Percentiles rank a stretch among this genome's conserved stretches.
Evolutionary conservation across 2,888 invertebrate species (phyloP).

Genomic region (Teleogryllus oceanicus): DNA sequence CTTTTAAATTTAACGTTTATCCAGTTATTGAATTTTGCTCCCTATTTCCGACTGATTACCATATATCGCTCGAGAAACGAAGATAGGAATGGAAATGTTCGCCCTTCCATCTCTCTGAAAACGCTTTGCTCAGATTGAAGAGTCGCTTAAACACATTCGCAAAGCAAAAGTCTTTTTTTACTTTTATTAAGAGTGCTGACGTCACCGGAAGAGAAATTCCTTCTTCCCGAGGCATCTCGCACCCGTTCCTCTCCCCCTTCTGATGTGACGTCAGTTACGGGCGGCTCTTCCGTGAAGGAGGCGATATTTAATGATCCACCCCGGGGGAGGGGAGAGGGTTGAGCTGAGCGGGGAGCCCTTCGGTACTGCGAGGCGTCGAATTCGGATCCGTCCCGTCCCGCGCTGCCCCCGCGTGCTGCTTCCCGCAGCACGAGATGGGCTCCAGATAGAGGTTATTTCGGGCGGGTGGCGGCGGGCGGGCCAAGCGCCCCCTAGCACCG

Average conservation of each 20-base stretch:
- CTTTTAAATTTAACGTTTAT: no score
- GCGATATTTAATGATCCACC: conserved; percentile 18
- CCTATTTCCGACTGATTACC: no score
- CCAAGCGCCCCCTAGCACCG: conserved; percentile 18
- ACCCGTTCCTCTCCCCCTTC: neutral
- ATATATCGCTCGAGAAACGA: no score
- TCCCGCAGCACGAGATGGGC: neutral
- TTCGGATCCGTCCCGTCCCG: neutral
- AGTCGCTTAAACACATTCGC: no score
- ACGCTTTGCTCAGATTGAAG: no score
- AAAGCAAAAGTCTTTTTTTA: no score
- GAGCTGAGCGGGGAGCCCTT: neutral
- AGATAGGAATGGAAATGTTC: no score
- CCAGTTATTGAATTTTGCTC: no score
- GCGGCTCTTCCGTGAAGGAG: neutral
- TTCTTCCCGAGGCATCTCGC: neutral
- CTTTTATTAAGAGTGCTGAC: neutral
- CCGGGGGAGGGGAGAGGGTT: neutral
- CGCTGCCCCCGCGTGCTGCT: neutral
- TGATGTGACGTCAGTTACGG: neutral
- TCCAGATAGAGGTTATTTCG: conserved; percentile 7
- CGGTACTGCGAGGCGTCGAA: neutral
- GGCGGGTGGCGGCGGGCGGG: conserved; percentile 1
- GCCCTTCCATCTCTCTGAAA: no score
- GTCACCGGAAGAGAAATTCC: neutral